Evolutionary conservation across 1,140 invertebrate species (phyloP).

Genomic region (Drosophila varians): DNA sequence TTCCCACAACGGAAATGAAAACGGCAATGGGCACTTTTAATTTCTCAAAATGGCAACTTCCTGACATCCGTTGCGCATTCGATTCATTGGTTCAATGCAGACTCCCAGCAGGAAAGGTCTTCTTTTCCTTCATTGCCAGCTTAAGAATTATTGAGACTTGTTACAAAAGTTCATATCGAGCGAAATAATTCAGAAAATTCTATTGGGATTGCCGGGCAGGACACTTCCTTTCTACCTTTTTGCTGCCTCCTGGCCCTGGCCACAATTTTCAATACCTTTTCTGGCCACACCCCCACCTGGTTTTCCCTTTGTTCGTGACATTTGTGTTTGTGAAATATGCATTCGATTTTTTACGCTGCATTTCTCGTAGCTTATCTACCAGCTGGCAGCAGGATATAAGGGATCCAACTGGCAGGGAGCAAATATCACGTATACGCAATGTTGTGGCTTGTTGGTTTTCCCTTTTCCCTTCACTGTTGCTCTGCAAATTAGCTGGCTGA

Average conservation of each 20-base stretch:
- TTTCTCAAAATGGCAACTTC: slow-evolving; percentile 79
- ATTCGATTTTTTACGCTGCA: slow-evolving; percentile 79
- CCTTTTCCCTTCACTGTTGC: slow-evolving; percentile 24
- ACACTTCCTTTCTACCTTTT: slow-evolving; percentile 16
- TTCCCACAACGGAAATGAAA: slow-evolving; percentile 67
- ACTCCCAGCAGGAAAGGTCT: slow-evolving; percentile 47
- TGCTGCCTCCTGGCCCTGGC: slow-evolving; percentile 18
- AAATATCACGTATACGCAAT: slow-evolving; percentile 80
- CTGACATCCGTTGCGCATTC: slow-evolving; percentile 72
- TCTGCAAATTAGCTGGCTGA: slow-evolving; percentile 69
- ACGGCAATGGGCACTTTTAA: slow-evolving; percentile 78
- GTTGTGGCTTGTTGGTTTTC: slow-evolving; percentile 75
- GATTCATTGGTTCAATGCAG: slow-evolving; percentile 78
- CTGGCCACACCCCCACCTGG: background rate
- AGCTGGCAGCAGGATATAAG: slow-evolving; percentile 45
- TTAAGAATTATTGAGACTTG: slow-evolving; percentile 76
- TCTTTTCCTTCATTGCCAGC: slow-evolving; percentile 42
- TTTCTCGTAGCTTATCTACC: slow-evolving; percentile 70
- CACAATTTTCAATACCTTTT: slow-evolving; percentile 1
- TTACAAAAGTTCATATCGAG: slow-evolving; percentile 76
- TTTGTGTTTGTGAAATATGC: slow-evolving; percentile 78
- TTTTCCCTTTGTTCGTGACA: slow-evolving; percentile 33
- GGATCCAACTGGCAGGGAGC: slow-evolving; percentile 26
- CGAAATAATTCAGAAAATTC: slow-evolving; percentile 73
- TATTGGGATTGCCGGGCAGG: slow-evolving; percentile 29